These are phyloP conservation scores for Labeo rohita DNA, from an alignment of 2,113 vertebrate species.

Conservation along the genomic window DNA sequence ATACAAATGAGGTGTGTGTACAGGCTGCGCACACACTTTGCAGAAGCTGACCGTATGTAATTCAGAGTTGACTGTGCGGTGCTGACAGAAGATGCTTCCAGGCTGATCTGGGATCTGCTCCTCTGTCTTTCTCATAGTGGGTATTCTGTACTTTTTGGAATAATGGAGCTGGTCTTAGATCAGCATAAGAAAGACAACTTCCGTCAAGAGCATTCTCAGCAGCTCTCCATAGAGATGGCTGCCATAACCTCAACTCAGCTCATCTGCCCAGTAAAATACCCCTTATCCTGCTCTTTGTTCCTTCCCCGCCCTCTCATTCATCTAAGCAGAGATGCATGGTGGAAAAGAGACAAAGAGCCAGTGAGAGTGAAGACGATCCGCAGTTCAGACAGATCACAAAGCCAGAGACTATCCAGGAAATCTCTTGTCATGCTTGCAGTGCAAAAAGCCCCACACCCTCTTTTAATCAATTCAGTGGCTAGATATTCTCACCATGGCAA, in stretches of 20 bases:
- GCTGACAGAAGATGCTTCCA: conserved; percentile 7
- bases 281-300: conserved; percentile 78
- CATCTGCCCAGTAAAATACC: conserved; percentile 76
- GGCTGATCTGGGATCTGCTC: conserved; percentile 17
- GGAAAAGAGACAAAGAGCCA: conserved; percentile 71
- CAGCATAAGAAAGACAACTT: conserved; percentile 59
- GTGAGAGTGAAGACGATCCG: conserved; percentile 70
- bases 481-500: background rate
- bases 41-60: conserved; percentile 62
- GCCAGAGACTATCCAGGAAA: conserved; percentile 49
- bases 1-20: conserved; percentile 64
- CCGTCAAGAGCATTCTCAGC: conserved; percentile 53
- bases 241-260: conserved; percentile 74
- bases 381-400: conserved; percentile 76
- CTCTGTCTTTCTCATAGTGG: background rate
- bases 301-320: conserved; percentile 71
- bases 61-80: background rate
- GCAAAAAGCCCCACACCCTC: background rate
- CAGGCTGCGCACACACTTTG: conserved; percentile 49
- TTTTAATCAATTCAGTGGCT: conserved; percentile 4
- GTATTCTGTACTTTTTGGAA: background rate
- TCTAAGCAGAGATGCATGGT: conserved; percentile 49
- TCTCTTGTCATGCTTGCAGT: conserved; percentile 36
- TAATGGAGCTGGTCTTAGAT: conserved; percentile 57
- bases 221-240: conserved; percentile 70